A percentile compares a stretch with the other conserved stretches of the same genome.
phyloP scores from a whole-genome alignment of 2,797 vertebrate genomes.

The Poliocrania exsul region DNA sequence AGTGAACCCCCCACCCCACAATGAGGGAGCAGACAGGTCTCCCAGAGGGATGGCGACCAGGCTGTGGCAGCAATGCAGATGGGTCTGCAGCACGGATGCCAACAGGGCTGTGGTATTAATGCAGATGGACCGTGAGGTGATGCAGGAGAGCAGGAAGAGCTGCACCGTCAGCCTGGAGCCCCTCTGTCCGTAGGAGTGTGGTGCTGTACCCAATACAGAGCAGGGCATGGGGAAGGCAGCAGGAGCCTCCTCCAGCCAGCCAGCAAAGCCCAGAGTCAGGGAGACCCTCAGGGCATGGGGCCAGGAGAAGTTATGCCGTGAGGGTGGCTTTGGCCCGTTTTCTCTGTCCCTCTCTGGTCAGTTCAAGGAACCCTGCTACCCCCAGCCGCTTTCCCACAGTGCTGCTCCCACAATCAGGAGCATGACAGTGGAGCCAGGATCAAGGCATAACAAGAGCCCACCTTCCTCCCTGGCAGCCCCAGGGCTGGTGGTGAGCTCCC shows the following conservation, averaged over 20 bases:
- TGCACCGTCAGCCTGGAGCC: rapidly evolving
- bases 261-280: background rate
- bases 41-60: rapidly evolving
- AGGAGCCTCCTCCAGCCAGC: background rate
- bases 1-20: rapidly evolving
- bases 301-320: background rate
- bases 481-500: background rate
- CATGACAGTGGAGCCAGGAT: rapidly evolving
- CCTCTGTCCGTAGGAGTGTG: background rate
- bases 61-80: background rate
- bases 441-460: rapidly evolving
- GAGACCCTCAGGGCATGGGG: background rate
- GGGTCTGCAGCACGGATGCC: background rate
- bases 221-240: background rate
- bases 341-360: background rate
- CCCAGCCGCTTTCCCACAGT: rapidly evolving
- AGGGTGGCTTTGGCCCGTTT: background rate
- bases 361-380: background rate
- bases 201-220: background rate
- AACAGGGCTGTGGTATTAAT: background rate
- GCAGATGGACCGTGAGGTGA: rapidly evolving
- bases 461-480: background rate
- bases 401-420: background rate
- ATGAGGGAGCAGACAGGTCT: background rate
- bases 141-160: background rate